Conservation (phyloP, 2,113 vertebrate species). For the Callithrix jacchus region DNA sequence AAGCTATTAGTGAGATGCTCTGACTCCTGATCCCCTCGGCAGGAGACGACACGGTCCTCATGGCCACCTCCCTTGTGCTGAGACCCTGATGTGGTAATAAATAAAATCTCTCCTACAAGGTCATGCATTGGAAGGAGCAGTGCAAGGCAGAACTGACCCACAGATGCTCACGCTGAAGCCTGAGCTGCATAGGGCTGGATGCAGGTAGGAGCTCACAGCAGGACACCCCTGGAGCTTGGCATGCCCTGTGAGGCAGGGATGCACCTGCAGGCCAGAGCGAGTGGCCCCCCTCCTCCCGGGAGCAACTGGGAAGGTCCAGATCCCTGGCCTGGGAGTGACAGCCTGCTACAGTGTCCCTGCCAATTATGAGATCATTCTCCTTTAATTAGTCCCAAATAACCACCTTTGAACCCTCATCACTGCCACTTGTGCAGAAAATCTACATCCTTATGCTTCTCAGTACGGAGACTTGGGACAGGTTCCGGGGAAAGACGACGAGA, state of each 20-base stretch:
- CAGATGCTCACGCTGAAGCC: rapidly evolving
- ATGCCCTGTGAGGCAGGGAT: rapidly evolving
- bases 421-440: not conserved
- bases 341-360: rapidly evolving
- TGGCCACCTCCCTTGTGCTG: rapidly evolving
- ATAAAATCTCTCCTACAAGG: rapidly evolving
- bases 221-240: rapidly evolving
- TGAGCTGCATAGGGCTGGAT: not conserved
- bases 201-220: rapidly evolving
- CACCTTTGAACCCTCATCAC: not conserved
- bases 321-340: too few species aligned
- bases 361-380: rapidly evolving
- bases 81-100: rapidly evolving
- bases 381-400: not conserved
- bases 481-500: not conserved
- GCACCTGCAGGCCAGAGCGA: rapidly evolving
- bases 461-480: not conserved
- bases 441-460: not conserved
- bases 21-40: rapidly evolving
- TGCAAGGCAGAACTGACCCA: rapidly evolving
- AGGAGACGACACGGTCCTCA: rapidly evolving
- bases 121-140: rapidly evolving
- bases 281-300: rapidly evolving
- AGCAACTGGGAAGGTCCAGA: rapidly evolving
- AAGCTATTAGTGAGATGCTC: rapidly evolving